Evolutionary conservation across 2,888 invertebrate species (phyloP), one percentile per base, ranked within the genome.

Genomic region (Phalera bucephala): DNA sequence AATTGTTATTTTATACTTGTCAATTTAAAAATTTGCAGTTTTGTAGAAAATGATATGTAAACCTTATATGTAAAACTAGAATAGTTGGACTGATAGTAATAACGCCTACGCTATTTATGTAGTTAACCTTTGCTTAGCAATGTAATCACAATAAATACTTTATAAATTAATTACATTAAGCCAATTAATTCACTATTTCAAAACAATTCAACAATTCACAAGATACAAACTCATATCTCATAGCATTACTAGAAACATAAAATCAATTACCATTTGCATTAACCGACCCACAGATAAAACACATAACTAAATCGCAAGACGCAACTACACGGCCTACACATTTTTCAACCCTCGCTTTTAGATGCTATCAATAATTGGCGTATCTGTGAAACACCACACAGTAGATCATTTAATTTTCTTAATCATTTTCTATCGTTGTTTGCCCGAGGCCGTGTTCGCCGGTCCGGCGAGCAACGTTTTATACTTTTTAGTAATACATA

Each of bases 351-450:
- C 54, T 65, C 64, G 51, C 54, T 53, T 61, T 45, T 63, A 77
- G 86, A 86, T 85, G 57, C 67, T 85, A 87, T 87, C 87, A 85
- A 80, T 88, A 87, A 87, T 88, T 86, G 88, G 86, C 85, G 78
- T 87, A 86, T 87, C 87, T 83, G 73, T 80, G 72, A 72, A 72
- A 77, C 66, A 65, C 77, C 74, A 67, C 66, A 77, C 79, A 70
- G 83, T 83, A 83, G 84, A 87, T 87, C 86, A 87, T 88, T 89
- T 87, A 86, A 87, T 88, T 87, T 87, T 87, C 88, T 85, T 84
- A 84, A 88, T 89, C 87, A 88, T 86, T 86, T 87, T 85, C 87
- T 87, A 27, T 86, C 86, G 82, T 55, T 68, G 67, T 59, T 53
- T 39, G 80, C 88, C 79, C 34, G 49, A 46, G 81, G 88, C 85